Evolutionary conservation across 2,888 invertebrate species (phyloP), one percentile per base, ranked within the genome.

Genomic region (Allophyes oxyacanthae): DNA sequence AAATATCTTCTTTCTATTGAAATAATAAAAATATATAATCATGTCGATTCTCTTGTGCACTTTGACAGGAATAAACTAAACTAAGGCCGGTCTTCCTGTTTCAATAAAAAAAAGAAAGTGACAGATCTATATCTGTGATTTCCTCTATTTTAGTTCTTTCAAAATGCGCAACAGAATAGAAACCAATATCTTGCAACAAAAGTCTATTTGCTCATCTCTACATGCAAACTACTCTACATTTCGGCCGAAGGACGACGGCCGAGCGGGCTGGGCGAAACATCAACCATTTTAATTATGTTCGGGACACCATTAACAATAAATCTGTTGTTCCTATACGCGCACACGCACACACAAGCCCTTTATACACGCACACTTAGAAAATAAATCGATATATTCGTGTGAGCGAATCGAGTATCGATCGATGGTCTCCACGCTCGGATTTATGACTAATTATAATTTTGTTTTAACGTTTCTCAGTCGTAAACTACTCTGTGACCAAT

Each of bases 251-350:
- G 87, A 88, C 86, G 85, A 62, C 79, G 89, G 85, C 85, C 84
- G 86, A 82, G 76, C 85, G 88, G 83, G 79, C 83, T 77, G 90
- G 86, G 90, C 91, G 81, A 87, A 91, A 88, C 92, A 93, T 93
- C 92, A 91, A 93, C 92, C 92, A 92, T 92, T 93, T 93, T 93
- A 93, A 93, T 93, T 93, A 93, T 88, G 88, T 91, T 87, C 92
- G 80, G 90, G 92, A 92, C 93, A 93, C 92, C 92, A 93, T 92
- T 92, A 92, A 92, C 92, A 90, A 92, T 93, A 93, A 93, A 93
- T 93, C 93, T 91, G 92, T 89, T 89, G 87, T 89, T 87, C 82
- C 78, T 83, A 85, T 79, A 85, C 83, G 82, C 79, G 59, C 79
- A 76, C 77, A 79, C 78, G 65, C 71, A 59, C 77, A 78, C 81